Evolutionary conservation across 2,797 vertebrate species (phyloP).

Genomic region (Crax fasciolata): DNA sequence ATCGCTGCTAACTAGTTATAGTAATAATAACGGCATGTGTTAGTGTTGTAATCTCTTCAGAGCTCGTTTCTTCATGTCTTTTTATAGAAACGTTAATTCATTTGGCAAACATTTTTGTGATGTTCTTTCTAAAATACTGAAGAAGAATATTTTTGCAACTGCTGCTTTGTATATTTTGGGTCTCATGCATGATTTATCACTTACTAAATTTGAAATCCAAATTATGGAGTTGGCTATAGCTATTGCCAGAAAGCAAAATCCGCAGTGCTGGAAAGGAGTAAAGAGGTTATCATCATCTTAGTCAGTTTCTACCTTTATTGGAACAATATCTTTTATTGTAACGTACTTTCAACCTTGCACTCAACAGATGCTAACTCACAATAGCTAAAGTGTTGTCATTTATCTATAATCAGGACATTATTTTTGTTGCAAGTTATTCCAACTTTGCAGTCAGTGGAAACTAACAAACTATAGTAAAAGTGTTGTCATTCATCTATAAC

Average conservation of each 20-base stretch:
- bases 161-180: slow-evolving; percentile 76
- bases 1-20: slow-evolving; percentile 40
- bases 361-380: slow-evolving; percentile 59
- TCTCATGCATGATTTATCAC: slow-evolving; percentile 81
- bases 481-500: slow-evolving; percentile 74
- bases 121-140: slow-evolving; percentile 72
- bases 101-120: slow-evolving; percentile 62
- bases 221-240: slow-evolving; percentile 73
- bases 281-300: slow-evolving; percentile 57
- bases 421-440: slow-evolving; percentile 62
- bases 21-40: slow-evolving; percentile 58
- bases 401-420: slow-evolving; percentile 45
- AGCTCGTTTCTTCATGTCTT: slow-evolving; percentile 48
- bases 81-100: slow-evolving; percentile 75
- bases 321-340: slow-evolving; percentile 2
- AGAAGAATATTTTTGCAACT: slow-evolving; percentile 70
- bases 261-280: slow-evolving; percentile 59
- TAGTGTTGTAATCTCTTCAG: slow-evolving; percentile 55
- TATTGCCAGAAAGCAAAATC: slow-evolving; percentile 74
- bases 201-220: slow-evolving; percentile 83
- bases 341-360: slow-evolving; percentile 26
- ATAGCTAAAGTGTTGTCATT: slow-evolving; percentile 62
- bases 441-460: slow-evolving; percentile 65
- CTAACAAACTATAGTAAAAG: slow-evolving; percentile 68
- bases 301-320: slow-evolving; percentile 60